Evolutionary conservation across 2,113 vertebrate species (phyloP).

Genomic region (Xiphorhynchus elegans): DNA sequence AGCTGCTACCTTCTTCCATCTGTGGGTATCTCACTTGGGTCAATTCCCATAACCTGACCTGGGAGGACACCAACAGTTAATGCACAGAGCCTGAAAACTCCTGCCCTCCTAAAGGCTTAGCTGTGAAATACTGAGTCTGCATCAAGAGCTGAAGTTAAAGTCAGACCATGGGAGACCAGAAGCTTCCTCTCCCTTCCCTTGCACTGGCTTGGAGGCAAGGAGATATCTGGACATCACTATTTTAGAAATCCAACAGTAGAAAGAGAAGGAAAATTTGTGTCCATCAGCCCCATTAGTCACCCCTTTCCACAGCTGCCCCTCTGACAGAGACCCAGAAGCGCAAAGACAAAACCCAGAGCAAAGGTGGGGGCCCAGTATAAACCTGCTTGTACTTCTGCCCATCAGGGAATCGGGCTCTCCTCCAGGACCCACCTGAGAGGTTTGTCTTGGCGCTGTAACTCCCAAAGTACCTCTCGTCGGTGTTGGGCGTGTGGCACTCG

Average conservation of each 20-base stretch:
- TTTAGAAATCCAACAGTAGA: neutral
- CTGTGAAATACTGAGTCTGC: neutral
- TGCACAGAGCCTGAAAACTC: neutral
- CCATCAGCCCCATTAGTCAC: neutral
- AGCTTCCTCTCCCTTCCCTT: neutral
- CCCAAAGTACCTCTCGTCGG: slow-evolving; percentile 60
- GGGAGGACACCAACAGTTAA: neutral
- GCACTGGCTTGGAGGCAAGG: neutral
- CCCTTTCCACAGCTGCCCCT: neutral
- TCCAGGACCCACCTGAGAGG: slow-evolving; percentile 77
- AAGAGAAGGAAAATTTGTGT: neutral
- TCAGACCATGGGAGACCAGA: neutral
- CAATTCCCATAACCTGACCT: neutral
- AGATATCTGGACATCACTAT: neutral
- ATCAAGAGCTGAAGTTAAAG: neutral
- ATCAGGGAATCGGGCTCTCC: fast-evolving
- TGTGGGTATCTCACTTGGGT: too few relatives aligned
- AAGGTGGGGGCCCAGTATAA: fast-evolving
- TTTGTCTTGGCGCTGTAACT: slow-evolving; percentile 75
- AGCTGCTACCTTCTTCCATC: neutral
- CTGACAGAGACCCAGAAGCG: neutral
- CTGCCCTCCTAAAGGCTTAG: neutral
- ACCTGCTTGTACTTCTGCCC: neutral
- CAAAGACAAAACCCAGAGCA: too few relatives aligned
- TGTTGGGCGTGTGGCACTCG: slow-evolving; percentile 82